Evolutionary conservation across 2,113 vertebrate species (phyloP).

Genomic region (Myrmophylax atrothorax): DNA sequence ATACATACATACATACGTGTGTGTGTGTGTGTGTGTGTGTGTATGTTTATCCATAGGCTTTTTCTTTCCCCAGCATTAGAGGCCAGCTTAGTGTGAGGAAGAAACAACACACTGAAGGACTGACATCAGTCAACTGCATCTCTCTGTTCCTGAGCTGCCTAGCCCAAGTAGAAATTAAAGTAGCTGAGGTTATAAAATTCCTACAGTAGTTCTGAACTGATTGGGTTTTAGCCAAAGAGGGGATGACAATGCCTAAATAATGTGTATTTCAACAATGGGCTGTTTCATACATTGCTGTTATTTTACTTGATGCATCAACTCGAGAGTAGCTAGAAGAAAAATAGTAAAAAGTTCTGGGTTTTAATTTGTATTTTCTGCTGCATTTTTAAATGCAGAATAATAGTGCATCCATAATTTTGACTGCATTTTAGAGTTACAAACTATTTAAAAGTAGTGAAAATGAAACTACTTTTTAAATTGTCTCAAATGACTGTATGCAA

Average conservation of each 20-base stretch:
- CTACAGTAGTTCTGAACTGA: background rate
- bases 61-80: background rate
- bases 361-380: background rate
- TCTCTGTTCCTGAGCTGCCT: background rate
- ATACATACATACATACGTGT: too few species aligned
- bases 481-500: background rate
- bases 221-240: background rate
- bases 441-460: background rate
- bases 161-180: background rate
- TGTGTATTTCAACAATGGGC: background rate
- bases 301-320: background rate
- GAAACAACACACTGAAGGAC: background rate
- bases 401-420: background rate
- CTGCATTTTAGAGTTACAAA: background rate
- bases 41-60: background rate
- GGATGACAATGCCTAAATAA: background rate
- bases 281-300: background rate
- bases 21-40: too few species aligned
- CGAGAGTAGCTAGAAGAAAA: background rate
- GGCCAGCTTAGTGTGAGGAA: background rate
- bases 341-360: fast-evolving
- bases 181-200: background rate
- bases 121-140: background rate
- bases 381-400: background rate
- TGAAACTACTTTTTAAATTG: background rate